Percentiles rank a stretch among this genome's conserved stretches.
Conservation (phyloP, 2,888 invertebrate species). For the Parasteatoda lunata region DNA sequence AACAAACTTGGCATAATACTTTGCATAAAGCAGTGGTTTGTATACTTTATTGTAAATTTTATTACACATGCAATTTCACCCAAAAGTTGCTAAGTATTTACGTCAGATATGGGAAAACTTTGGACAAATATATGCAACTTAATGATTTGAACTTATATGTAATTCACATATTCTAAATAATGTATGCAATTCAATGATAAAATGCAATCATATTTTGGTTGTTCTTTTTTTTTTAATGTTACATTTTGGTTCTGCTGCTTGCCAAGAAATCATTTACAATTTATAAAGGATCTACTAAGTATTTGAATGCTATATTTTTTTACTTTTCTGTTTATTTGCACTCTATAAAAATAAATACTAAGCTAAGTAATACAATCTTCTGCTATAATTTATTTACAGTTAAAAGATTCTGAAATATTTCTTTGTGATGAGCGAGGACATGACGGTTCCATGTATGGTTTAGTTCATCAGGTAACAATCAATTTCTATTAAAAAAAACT, state of each 20-base stretch:
- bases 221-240: too few species aligned
- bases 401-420: constrained; percentile 74
- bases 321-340: too few species aligned
- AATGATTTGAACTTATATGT: too few species aligned
- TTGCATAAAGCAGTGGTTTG: constrained; percentile 77
- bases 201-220: too few species aligned
- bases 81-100: background rate
- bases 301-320: too few species aligned
- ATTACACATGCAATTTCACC: background rate
- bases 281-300: too few species aligned
- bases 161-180: too few species aligned
- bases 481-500: too few species aligned
- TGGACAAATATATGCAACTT: background rate
- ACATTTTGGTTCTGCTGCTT: too few species aligned
- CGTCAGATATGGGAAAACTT: background rate
- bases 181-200: too few species aligned
- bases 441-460: constrained; percentile 71
- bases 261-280: too few species aligned
- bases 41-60: constrained; percentile 1
- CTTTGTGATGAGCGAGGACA: constrained; percentile 71
- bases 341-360: too few species aligned
- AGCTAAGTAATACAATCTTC: background rate
- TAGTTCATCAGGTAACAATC: constrained; percentile 69
- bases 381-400: constrained; percentile 70
- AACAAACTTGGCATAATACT: constrained; percentile 83